Evolutionary conservation across 2,888 invertebrate species (phyloP), one percentile per base, ranked within the genome.

Genomic region (Polydesmus complanatus): DNA sequence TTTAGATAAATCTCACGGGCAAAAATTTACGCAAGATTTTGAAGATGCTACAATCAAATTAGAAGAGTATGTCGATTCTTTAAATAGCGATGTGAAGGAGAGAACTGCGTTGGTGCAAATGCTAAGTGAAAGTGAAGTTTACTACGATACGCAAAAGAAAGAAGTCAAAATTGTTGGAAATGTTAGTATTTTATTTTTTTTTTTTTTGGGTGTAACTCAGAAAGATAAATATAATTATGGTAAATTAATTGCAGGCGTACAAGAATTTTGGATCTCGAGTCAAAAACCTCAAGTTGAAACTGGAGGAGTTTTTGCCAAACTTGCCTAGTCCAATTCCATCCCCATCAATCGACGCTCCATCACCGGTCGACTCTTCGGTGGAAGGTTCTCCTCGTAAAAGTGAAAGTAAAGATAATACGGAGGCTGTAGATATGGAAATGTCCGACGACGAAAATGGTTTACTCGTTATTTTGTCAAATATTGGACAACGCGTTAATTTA

Each of bases 151-250:
- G 21, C 95, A 96, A 73, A 80, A 87, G 63, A 87, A 88, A 3
- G 96, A 97, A 78, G 95, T 95, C 18, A 93, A 92, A 79, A 86
- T 95, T 64, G 95, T 96, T 26, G 88, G 89, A 62, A 92, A 89
- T 80, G 95, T 94, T 76, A 83, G 87, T 82, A 22, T 56, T 59
- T 14, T n/a, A 11, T n/a, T 47, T 47, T 47, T n/a, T n/a, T n/a
- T n/a, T n/a, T n/a, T n/a, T n/a, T n/a, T n/a, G n/a, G n/a, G n/a
- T n/a, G n/a, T n/a, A n/a, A n/a, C n/a, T n/a, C n/a, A n/a, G n/a
- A n/a, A n/a, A n/a, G n/a, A n/a, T n/a, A n/a, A n/a, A n/a, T n/a
- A n/a, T 27, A 27, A 14, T 14, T 48, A n/a, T 48, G 48, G 48
- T 48, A 11, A 48, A 11, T 14, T 52, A 11, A 52, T 52, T 52